Base-by-base conservation (phyloP, 2,888 invertebrate genomes). In the Polydrusus cervinus region DNA sequence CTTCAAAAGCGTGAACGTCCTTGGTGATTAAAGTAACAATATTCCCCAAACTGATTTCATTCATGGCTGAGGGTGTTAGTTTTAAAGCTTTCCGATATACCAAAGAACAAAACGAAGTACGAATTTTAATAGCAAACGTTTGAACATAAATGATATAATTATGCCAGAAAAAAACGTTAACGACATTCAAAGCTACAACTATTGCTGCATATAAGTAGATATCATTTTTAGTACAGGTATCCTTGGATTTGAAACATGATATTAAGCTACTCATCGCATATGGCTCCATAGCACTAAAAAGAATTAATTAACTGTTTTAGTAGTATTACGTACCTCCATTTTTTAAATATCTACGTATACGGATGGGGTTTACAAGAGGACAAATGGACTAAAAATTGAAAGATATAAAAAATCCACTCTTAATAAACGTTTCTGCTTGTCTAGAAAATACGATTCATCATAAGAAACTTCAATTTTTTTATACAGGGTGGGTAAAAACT, bases 1-100 rank as follows among this genome's bases (percentile, higher is more conserved):
- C 90, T 85, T 98, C 97, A 85, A 98, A 97, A 67, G 96, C 91
- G 81, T 94, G 93, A 78, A 97, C 95, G 86, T 98, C 98, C 85
- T 97, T 98, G 1, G 97, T 96, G 69, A 98, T 89, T 16, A 97
- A 90, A 83, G 97, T 97, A 38, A 97, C 95, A 76, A 92, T 90
- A 83, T 91, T 91, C 0, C 92, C 92, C 47, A 89, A 87, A 8
- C 94, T 93, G 11, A 94, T 93, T 82, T 93, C 90, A 8, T 92
- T 91, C 78, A 95, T 83, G 0, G 95, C 92, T 0, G 90, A 76
- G 0, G 83, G 81, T n/a, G 82, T 84, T 25, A 86, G 74, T 73
- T 82, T 84, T 20, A 86, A 71, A 0, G 83, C 80, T 77, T 97
- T 97, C 84, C 95, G 90, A 84, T 95, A 96, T 75, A 97, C 91